Evolutionary conservation across 2,797 vertebrate species (phyloP), one percentile per base, ranked within the genome.

Genomic region (Scolopax rusticola): DNA sequence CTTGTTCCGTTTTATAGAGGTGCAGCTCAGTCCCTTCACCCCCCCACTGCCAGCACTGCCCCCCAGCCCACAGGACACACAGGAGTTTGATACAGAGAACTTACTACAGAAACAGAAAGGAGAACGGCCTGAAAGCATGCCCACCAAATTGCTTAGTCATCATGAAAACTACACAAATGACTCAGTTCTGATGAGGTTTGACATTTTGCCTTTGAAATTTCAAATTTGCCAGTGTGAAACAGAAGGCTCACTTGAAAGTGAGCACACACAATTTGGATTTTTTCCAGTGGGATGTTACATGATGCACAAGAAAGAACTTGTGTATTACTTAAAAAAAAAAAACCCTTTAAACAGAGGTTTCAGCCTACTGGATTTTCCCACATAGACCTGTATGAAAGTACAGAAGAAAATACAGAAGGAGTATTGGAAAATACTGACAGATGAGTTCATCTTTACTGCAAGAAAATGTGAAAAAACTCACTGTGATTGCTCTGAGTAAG

Each of bases 161-260:
- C 45, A 61, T 15, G 17, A 65, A 69, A 84, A 43, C 47, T n/a
- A 89, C 59, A 51, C 27, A 90, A 70, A 43, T 71, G 7, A 65
- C 59, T 92, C 28, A 48, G 57, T 93, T 82, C 61, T 78, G 27
- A 76, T 82, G 54, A 74, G 73, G 67, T 60, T 48, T 87, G 84
- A 90, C 78, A 78, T 75, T 56, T 51, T 82, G 54, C 75, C 67
- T 87, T 92, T 79, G 63, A 89, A 78, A 95, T 56, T 75, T 64
- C 60, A 4, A 9, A 15, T 36, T 64, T 85, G 51, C 76, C 73
- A 77, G 76, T 74, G 30, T 16, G 27, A 48, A 48, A 48, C 23
- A 40, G 60, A 85, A 87, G 68, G 54, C 51, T 84, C 27, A 28
- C 17, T 79, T 48, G 16, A 32, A 78, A 75, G 50, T 14, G 6